Evolutionary conservation across 2,797 vertebrate genomes (phyloP).

Genomic region (Tachyglossus aculeatus): DNA sequence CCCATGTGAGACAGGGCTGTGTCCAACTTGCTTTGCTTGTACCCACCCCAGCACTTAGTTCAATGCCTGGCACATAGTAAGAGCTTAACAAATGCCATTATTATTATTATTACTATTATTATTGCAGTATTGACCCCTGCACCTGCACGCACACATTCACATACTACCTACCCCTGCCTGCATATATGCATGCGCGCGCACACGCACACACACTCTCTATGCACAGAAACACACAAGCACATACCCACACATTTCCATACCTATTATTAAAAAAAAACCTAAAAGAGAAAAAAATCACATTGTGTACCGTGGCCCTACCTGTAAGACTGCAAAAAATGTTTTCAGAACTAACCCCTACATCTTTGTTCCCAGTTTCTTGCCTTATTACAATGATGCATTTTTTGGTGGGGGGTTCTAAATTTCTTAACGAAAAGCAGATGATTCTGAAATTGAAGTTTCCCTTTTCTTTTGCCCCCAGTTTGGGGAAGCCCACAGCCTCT

Average conservation of each 20-base stretch:
- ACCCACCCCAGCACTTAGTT: too few relatives aligned
- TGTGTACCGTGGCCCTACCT: too few relatives aligned
- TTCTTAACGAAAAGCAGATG: neutral
- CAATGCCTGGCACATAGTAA: too few relatives aligned
- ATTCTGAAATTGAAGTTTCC: neutral
- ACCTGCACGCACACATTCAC: too few relatives aligned
- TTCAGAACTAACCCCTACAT: neutral
- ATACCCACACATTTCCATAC: neutral
- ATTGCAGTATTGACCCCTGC: too few relatives aligned
- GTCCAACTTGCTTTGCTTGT: too few relatives aligned
- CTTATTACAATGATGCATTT: neutral
- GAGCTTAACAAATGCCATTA: too few relatives aligned
- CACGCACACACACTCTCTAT: too few relatives aligned
- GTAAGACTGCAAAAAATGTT: neutral
- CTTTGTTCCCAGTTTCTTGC: neutral
- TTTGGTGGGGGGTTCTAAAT: neutral
- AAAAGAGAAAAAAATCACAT: neutral
- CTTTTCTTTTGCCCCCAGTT: neutral
- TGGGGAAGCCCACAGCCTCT: neutral
- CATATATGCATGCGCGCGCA: neutral
- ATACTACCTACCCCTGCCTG: too few relatives aligned
- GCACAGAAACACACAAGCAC: neutral
- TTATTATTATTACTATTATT: too few relatives aligned
- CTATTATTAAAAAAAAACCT: neutral
- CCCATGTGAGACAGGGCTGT: too few relatives aligned